phyloP scores from a whole-genome alignment of 2,888 invertebrate species.

The Bellardia pandia region DNA sequence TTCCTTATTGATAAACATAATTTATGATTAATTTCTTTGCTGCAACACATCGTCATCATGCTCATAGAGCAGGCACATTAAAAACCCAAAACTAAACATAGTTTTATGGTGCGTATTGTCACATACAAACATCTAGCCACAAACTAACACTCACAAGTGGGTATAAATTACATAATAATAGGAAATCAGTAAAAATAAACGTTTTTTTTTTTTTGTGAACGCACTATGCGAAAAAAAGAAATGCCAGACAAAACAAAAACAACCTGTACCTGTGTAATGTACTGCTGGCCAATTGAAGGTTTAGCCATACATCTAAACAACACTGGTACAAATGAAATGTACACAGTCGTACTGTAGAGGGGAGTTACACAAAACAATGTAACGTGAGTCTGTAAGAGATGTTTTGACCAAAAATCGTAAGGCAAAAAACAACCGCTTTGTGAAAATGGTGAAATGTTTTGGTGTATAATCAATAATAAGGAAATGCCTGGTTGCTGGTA shows the following conservation, averaged over 20 bases:
- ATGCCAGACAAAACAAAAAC: not conserved
- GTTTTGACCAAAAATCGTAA: slow-evolving; percentile 47
- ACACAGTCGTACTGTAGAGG: not conserved
- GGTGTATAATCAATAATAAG: slow-evolving; percentile 67
- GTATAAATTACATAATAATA: slow-evolving; percentile 70
- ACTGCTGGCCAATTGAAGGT: slow-evolving; percentile 32
- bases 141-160: slow-evolving; percentile 11
- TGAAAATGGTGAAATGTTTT: not conserved
- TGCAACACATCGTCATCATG: not conserved
- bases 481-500: slow-evolving; percentile 55
- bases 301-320: not conserved
- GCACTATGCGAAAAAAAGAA: slow-evolving; percentile 18
- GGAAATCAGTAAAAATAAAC: slow-evolving; percentile 56
- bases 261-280: slow-evolving; percentile 21
- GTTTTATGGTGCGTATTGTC: slow-evolving; percentile 51
- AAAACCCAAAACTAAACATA: not conserved
- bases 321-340: not conserved
- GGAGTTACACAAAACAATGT: slow-evolving; percentile 24
- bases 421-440: not conserved
- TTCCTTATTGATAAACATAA: slow-evolving; percentile 58
- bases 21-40: slow-evolving; percentile 55
- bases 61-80: slow-evolving; percentile 26
- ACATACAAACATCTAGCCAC: slow-evolving; percentile 3
- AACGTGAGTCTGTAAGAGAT: slow-evolving; percentile 18
- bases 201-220: slow-evolving; percentile 41